A percentile compares a stretch with the other conserved stretches of the same genome.
Evolutionary conservation across 2,113 vertebrate genomes (phyloP).

Genomic region (Hiodon tergisus): DNA sequence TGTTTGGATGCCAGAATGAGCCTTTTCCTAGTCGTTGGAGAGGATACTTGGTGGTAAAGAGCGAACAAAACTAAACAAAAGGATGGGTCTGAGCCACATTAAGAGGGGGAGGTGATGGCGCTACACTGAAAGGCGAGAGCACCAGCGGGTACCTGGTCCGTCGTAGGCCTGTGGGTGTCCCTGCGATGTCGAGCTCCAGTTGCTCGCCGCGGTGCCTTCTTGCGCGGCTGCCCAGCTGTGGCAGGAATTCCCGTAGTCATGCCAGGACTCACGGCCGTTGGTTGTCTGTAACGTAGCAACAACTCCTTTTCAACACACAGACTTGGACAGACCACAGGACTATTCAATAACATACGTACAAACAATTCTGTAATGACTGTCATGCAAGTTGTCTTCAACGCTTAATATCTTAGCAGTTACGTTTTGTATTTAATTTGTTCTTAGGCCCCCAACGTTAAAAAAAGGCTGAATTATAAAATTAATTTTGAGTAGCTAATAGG

Average conservation of each 20-base stretch:
- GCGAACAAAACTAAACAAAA: neutral
- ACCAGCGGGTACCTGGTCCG: constrained; percentile 74
- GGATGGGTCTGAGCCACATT: neutral
- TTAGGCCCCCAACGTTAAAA: too few relatives aligned
- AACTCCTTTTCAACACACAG: neutral
- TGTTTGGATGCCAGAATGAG: too few relatives aligned
- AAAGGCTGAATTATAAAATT: too few relatives aligned
- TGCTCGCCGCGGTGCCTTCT: constrained; percentile 67
- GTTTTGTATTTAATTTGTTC: too few relatives aligned
- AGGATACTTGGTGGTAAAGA: too few relatives aligned
- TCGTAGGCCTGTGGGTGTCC: constrained; percentile 94
- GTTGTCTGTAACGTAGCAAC: constrained; percentile 55
- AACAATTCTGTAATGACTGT: neutral
- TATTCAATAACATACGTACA: neutral
- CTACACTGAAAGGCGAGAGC: constrained; percentile 10
- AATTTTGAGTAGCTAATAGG: too few relatives aligned
- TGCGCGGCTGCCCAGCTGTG: constrained; percentile 65
- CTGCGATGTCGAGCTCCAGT: constrained; percentile 69
- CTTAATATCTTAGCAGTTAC: too few relatives aligned
- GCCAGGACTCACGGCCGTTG: constrained; percentile 77
- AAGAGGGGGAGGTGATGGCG: neutral
- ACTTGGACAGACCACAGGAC: neutral
- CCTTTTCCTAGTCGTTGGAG: too few relatives aligned
- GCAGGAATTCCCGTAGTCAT: constrained; percentile 70
- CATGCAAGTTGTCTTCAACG: neutral